Evolutionary conservation across 2,113 vertebrate genomes (phyloP), one percentile per base, ranked within the genome.

Genomic region (Scomber colias): DNA sequence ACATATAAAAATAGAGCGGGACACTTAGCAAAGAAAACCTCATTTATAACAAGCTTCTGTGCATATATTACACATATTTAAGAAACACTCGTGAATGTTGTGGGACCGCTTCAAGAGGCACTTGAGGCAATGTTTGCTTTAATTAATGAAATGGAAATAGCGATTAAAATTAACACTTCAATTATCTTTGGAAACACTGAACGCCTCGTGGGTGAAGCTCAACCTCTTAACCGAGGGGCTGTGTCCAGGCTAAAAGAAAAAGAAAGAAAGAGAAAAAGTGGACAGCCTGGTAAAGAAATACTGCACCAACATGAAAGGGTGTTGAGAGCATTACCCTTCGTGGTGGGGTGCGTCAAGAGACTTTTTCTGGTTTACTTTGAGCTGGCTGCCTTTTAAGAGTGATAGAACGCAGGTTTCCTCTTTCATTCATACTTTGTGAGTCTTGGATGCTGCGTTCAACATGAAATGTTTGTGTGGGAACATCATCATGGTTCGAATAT

Each of bases 1-100:
- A 95, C 94, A 94, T 95, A 92, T 60, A 92, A 94, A 95, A 95
- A 94, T 74, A 95, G 89, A 92, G 83, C 2, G 71, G 77, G 91
- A 93, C 92, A 94, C 94, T 95, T 94, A 94, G 94, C 75, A 94
- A 94, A 95, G 94, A 92, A 95, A 95, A 95, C 92, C 89, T 92
- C 82, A 89, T 94, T 95, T 92, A 93, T 92, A 93, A 94, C 82
- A 85, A n/a, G 69, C 86, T 80, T 90, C 76, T 31, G 64, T 82
- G 87, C 81, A 87, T 88, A 91, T 83, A 86, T 89, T 91, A 87
- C 81, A 82, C 87, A 79, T 90, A 84, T 93, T 92, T 88, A 82
- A 91, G 87, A 89, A 93, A 91, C 80, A 82, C 84, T 91, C 82
- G 66, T 53, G 85, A 82, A 89, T 85, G 89, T 88, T 87, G 83